These are phyloP conservation scores for Tipula helvola DNA, from an alignment of 2,888 invertebrate species.

Conservation along the genomic window DNA sequence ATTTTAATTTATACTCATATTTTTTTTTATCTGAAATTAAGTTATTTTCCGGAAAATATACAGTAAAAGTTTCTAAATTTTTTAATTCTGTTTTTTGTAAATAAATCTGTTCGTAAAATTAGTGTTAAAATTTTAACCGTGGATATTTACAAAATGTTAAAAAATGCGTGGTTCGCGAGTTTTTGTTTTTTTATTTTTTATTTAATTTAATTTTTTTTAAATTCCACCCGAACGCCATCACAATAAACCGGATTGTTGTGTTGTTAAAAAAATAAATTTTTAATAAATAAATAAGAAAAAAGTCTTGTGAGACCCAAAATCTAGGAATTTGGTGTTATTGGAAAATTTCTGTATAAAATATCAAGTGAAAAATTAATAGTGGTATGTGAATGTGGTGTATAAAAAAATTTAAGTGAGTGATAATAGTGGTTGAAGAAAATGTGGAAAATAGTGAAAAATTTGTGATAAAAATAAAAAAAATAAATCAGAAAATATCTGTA, in stretches of 20 bases:
- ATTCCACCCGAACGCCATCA: slow-evolving; percentile 8
- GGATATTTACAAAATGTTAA: background rate
- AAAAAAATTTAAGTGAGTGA: background rate
- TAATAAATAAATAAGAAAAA: background rate
- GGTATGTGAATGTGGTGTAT: background rate
- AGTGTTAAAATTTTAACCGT: background rate
- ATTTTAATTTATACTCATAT: background rate
- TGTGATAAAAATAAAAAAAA: background rate
- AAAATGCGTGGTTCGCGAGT: slow-evolving; percentile 4
- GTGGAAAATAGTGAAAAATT: background rate
- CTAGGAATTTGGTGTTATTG: slow-evolving; percentile 7
- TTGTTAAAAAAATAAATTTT: background rate
- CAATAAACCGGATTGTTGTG: slow-evolving; percentile 6
- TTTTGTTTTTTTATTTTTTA: background rate
- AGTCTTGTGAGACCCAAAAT: background rate
- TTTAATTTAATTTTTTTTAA: background rate
- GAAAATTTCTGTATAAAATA: background rate
- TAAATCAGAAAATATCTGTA: background rate
- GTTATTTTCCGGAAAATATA: background rate
- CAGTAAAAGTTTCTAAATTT: background rate
- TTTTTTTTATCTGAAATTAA: background rate
- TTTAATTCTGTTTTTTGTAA: background rate
- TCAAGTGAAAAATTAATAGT: background rate
- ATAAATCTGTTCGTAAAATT: background rate
- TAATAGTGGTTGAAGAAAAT: background rate